Percentiles rank a stretch among this genome's conserved stretches.
phyloP scores from a whole-genome alignment of 2,113 vertebrate species.

The Carollia perspicillata region DNA sequence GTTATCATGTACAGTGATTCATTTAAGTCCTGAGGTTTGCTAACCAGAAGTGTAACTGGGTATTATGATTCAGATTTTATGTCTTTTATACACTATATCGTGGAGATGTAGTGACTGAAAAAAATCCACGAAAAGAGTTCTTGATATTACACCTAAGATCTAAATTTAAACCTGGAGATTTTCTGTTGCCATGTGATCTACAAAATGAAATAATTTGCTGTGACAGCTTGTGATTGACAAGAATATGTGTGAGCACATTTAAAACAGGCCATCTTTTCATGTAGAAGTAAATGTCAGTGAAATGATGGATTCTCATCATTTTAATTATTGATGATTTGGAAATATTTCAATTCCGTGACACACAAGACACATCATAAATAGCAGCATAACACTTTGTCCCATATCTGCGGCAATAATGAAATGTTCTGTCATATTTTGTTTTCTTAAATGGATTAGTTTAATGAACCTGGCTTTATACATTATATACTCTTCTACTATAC shows the following conservation, averaged over 20 bases:
- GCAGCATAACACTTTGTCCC: slow-evolving; percentile 76
- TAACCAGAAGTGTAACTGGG: slow-evolving; percentile 55
- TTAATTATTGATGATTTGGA: slow-evolving; percentile 82
- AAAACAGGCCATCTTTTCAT: slow-evolving; percentile 72
- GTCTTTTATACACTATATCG: slow-evolving; percentile 28
- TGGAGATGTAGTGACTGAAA: slow-evolving; percentile 16
- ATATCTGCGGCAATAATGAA: slow-evolving; percentile 74
- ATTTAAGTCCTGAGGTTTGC: slow-evolving; percentile 40
- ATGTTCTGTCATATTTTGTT: slow-evolving; percentile 81
- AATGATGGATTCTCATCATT: slow-evolving; percentile 81
- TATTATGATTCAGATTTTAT: slow-evolving; percentile 47
- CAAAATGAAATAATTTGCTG: slow-evolving; percentile 81
- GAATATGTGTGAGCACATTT: slow-evolving; percentile 78
- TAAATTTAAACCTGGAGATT: slow-evolving; percentile 74
- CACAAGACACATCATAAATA: slow-evolving; percentile 76
- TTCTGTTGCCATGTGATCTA: slow-evolving; percentile 75
- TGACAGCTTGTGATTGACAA: slow-evolving; percentile 84
- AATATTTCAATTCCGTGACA: slow-evolving; percentile 75
- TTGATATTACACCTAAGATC: slow-evolving; percentile 64
- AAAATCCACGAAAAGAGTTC: slow-evolving; percentile 40
- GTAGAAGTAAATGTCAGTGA: slow-evolving; percentile 74
- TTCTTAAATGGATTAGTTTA: slow-evolving; percentile 75
- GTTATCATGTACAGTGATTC: slow-evolving; percentile 51
- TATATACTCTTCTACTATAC: slow-evolving; percentile 54
- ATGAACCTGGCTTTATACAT: slow-evolving; percentile 74